A percentile compares a stretch with the other conserved stretches of the same genome.
Conservation (phyloP, 30 jellyfish, hydroid and myxozoan species). For the Turritopsis rubra region DNA sequence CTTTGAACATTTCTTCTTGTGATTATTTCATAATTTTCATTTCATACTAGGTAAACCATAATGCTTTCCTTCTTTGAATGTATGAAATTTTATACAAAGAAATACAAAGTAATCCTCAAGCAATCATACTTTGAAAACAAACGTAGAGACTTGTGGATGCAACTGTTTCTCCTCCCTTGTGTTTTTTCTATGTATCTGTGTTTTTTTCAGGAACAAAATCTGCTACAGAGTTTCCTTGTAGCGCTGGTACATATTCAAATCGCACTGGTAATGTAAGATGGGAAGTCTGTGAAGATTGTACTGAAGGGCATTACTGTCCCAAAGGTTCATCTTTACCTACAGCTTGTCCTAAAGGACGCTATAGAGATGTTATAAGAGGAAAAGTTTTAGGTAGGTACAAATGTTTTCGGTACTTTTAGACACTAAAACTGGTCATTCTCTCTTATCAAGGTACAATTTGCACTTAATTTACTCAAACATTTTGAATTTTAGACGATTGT, state of each 20-base stretch:
- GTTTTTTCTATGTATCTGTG: neutral
- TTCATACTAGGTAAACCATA: no score
- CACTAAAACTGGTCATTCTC: neutral
- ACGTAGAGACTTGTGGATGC: no score
- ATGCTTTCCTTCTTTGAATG: no score
- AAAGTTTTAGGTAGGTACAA: slow-evolving; percentile 42
- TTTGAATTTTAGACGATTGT: slow-evolving; percentile 57
- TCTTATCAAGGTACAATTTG: neutral
- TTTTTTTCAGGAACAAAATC: slow-evolving; percentile 58
- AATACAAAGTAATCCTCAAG: no score
- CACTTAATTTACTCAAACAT: neutral
- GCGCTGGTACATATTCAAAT: slow-evolving; percentile 92
- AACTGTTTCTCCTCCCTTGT: no score
- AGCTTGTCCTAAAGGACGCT: slow-evolving; percentile 83
- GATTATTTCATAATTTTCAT: no score
- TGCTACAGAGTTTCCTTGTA: slow-evolving; percentile 89
- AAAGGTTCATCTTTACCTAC: slow-evolving; percentile 91
- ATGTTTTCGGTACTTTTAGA: no score
- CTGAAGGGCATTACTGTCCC: slow-evolving; percentile 91
- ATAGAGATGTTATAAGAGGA: slow-evolving; percentile 55
- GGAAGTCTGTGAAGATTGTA: slow-evolving; percentile 79
- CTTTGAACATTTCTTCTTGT: no score
- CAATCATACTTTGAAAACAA: no score
- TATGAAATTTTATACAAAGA: no score
- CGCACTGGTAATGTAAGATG: slow-evolving; percentile 72